Base-by-base conservation (phyloP, 1,140 invertebrate genomes). In the Asbolus verrucosus region DNA sequence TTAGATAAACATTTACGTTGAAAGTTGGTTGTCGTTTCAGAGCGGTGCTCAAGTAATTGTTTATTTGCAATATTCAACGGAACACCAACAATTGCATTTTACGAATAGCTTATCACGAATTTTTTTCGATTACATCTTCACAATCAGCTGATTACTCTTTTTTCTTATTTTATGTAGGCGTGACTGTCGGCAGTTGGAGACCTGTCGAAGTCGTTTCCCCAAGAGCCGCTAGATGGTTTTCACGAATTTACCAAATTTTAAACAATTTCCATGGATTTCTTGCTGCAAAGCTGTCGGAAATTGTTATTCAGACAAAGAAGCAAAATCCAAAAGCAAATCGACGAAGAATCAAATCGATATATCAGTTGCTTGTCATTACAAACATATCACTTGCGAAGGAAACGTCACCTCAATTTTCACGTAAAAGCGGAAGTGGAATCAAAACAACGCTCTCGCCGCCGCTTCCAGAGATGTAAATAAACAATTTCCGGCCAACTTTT, bases 121-220 rank as follows among this genome's bases (percentile, higher is more conserved):
- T 27, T 18, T 46, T 54, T 54, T 24, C 46, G 46, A 63, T 39
- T 63, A 63, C 61, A 63, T 63, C 41, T 63, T 62, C 60, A 41
- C 31, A 63, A 63, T 63, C 61, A 63, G 61, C 61, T 63, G 61
- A 63, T 63, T 16, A 30, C 9, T 63, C 61, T 63, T 61, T 30
- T 61, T 61, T 61, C 31, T 43, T 43, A 43, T 33, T 16, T 39
- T 41, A 39, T 41, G 61, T 63, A 63, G 61, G 61, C 61, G 61
- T 63, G 61, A 63, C 61, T n/a, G n/a, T n/a, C n/a, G n/a, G n/a
- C n/a, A n/a, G n/a, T 63, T 41, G 61, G 6, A 13, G 39, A 63
- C 36, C 61, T 63, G 61, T 63, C 61, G 19, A 41, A 41, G 18
- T 11, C 5, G 16, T 63, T 63, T 1, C 1, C 1, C 5, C 15